Evolutionary conservation across 1,140 invertebrate genomes (phyloP).

Genomic region (Agrypnia vestita): DNA sequence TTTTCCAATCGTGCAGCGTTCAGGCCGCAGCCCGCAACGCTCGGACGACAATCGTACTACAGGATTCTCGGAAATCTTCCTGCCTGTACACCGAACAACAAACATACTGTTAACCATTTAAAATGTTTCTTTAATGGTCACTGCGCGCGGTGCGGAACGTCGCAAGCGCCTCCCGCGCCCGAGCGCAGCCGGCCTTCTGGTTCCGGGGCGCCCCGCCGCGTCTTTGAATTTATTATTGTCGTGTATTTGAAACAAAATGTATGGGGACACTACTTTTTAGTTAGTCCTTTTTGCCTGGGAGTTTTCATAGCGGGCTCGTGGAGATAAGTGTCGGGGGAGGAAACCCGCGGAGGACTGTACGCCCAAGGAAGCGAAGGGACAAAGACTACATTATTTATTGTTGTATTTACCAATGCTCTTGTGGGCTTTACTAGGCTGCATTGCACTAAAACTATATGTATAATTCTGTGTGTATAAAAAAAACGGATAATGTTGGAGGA

Average conservation of each 20-base stretch:
- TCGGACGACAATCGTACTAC: conserved; percentile 59
- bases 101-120: conserved; percentile 62
- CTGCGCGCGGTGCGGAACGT: conserved; percentile 9
- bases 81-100: conserved; percentile 59
- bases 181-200: not conserved
- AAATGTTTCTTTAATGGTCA: conserved; percentile 61
- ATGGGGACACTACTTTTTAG: conserved; percentile 56
- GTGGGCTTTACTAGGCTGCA: no score
- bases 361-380: conserved; percentile 1
- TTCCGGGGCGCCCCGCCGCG: conserved; percentile 43
- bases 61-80: conserved; percentile 61
- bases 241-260: conserved; percentile 62
- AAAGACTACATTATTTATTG: not conserved
- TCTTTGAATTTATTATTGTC: conserved; percentile 62
- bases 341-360: conserved; percentile 7
- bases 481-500: no score
- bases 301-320: conserved; percentile 41
- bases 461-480: no score
- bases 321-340: conserved; percentile 15
- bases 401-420: no score
- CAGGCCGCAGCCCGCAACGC: conserved; percentile 21
- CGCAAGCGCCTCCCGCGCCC: conserved; percentile 43
- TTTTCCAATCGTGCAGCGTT: conserved; percentile 10
- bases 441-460: no score
- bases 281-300: conserved; percentile 53